These are phyloP conservation scores for Caranx melampygus DNA, from an alignment of 2,113 vertebrate genomes.

Conservation along the genomic window DNA sequence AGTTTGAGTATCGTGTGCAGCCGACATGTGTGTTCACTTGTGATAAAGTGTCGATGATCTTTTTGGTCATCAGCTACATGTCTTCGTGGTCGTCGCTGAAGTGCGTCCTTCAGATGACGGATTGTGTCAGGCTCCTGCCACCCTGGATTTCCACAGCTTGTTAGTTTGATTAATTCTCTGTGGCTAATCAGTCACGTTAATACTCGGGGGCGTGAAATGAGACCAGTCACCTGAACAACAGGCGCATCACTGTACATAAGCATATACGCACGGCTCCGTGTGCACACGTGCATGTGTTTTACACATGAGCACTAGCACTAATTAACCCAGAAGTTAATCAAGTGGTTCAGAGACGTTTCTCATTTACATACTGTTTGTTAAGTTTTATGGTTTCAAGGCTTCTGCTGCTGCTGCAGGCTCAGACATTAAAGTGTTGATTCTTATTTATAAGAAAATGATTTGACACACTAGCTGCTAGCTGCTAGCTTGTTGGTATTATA, in stretches of 20 bases:
- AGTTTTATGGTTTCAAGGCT: background rate
- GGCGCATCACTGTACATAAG: background rate
- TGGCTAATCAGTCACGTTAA: slow-evolving; percentile 48
- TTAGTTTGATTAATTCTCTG: slow-evolving; percentile 58
- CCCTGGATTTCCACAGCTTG: slow-evolving; percentile 24
- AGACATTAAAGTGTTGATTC: too few species aligned
- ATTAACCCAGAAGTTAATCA: slow-evolving; percentile 4
- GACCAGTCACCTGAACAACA: slow-evolving; percentile 35
- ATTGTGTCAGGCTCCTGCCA: slow-evolving; percentile 37
- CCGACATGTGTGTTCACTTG: background rate
- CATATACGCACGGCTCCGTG: background rate
- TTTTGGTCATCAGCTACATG: background rate
- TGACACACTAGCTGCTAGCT: background rate
- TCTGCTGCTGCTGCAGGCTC: background rate
- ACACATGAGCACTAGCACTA: slow-evolving; percentile 7
- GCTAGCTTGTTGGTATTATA: background rate
- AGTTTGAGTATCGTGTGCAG: too few species aligned
- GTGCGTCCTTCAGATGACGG: slow-evolving; percentile 51
- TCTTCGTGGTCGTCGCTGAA: slow-evolving; percentile 8
- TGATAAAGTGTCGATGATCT: slow-evolving; percentile 11
- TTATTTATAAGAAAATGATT: background rate
- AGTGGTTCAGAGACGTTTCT: background rate
- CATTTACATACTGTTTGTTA: background rate
- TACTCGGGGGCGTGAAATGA: slow-evolving; percentile 29
- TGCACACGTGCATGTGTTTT: background rate